Base-by-base conservation (phyloP, 2,888 invertebrate genomes). In the Hipparchia sbordonii region DNA sequence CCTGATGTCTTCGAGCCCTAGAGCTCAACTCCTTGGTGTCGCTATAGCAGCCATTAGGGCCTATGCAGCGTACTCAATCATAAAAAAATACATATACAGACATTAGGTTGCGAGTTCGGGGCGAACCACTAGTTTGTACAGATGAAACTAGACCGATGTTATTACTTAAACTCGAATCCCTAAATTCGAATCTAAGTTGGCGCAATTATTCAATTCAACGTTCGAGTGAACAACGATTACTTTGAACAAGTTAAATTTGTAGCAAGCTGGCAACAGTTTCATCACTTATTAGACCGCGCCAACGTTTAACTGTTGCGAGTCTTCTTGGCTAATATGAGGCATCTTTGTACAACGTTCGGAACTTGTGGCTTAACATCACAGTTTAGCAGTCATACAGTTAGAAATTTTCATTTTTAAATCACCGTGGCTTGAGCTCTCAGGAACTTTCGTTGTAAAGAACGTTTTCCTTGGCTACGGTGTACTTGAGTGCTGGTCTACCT, bases 281-380 rank as follows among this genome's bases (percentile, higher is more conserved):
- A 85, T 82, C 79, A 79, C 80, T 82, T 81, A 78, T 77, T 77
- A 80, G 80, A 78, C 76, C 79, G 77, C 74, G 75, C 74, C 67
- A 83, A 79, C 86, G 86, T 89, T 88, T 89, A 91, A 91, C 91
- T 89, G 89, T 88, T 85, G 86, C 82, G 85, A 87, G 89, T 85
- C 86, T 86, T 85, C 86, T 86, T 84, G 78, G 85, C 87, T 90
- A 88, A 90, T 90, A 89, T 81, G 83, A 85, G 80, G 84, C 82
- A 85, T 86, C 82, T 83, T 56, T 59, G 59, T 57, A 59, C 82
- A 81, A 84, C 72, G 72, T 86, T 85, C 81, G 77, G 75, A 79
- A 83, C 82, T 79, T 67, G 67, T 59, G 46, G 59, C 59, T 67
- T 67, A 48, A 48, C 59, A 46, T 46, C 46, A 23, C 46, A 48